Evolutionary conservation across 2,113 vertebrate genomes (phyloP).

Genomic region (Coptodon rendalli): DNA sequence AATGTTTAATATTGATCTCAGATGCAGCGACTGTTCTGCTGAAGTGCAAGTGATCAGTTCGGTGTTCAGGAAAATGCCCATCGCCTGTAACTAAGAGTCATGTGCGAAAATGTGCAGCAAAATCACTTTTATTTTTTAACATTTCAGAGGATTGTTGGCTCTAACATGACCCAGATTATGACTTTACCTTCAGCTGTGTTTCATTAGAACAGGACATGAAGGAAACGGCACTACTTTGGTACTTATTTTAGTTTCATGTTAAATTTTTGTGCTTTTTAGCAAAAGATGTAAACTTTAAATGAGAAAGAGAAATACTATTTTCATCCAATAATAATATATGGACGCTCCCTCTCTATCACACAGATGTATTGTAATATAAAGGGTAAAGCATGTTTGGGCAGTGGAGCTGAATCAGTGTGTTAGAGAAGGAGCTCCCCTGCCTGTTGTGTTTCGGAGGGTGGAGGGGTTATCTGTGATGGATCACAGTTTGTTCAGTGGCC

Average conservation of each 20-base stretch:
- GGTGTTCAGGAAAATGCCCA: background rate
- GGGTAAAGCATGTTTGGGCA: background rate
- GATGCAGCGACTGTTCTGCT: background rate
- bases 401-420: background rate
- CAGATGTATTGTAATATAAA: background rate
- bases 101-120: background rate
- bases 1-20: constrained; percentile 23
- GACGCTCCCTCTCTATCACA: background rate
- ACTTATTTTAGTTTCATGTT: background rate
- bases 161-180: background rate
- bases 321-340: background rate
- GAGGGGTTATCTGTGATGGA: background rate
- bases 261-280: background rate
- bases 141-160: background rate
- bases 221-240: background rate
- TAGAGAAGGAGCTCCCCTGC: background rate
- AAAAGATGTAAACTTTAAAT: background rate
- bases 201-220: background rate
- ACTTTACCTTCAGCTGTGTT: background rate
- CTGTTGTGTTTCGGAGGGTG: background rate
- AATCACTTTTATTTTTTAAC: background rate
- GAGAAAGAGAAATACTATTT: background rate
- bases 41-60: constrained; percentile 2
- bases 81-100: background rate
- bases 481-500: background rate